These are phyloP conservation scores for Aphidius gifuensis DNA, from an alignment of 1,140 invertebrate genomes.

Conservation along the genomic window DNA sequence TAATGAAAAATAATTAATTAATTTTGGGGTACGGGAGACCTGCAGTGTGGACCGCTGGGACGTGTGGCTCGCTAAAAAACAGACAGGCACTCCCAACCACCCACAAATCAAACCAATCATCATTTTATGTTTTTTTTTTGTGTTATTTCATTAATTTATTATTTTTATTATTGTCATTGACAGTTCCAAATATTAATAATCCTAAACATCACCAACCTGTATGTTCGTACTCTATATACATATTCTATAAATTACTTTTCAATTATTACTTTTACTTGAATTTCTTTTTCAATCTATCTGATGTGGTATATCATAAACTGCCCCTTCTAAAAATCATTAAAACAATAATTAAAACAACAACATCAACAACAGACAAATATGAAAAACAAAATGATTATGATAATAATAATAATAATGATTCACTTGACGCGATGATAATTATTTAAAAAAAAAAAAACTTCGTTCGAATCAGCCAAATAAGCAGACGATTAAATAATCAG, in stretches of 20 bases:
- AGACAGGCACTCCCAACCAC: slow-evolving; percentile 54
- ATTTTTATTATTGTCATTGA: background rate
- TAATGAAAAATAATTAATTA: too few relatives aligned
- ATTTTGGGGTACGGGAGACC: slow-evolving; percentile 49
- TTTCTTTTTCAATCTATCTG: too few relatives aligned
- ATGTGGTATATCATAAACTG: too few relatives aligned
- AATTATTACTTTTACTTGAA: too few relatives aligned
- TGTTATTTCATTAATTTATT: background rate
- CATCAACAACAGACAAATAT: too few relatives aligned
- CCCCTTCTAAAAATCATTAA: too few relatives aligned
- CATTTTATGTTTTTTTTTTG: slow-evolving; percentile 4
- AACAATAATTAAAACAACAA: too few relatives aligned
- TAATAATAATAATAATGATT: background rate
- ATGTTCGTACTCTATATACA: too few relatives aligned
- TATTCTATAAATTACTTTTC: too few relatives aligned
- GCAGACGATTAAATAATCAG: slow-evolving; percentile 41
- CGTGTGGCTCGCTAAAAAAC: slow-evolving; percentile 55
- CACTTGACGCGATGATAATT: slow-evolving; percentile 24
- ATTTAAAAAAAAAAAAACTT: slow-evolving; percentile 18
- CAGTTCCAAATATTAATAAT: background rate
- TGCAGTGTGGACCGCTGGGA: slow-evolving; percentile 53
- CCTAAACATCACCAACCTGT: too few relatives aligned
- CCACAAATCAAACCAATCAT: slow-evolving; percentile 21
- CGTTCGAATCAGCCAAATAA: slow-evolving; percentile 50
- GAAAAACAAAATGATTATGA: too few relatives aligned